Percentiles rank a stretch among this genome's conserved stretches.
Evolutionary conservation across 2,797 vertebrate genomes (phyloP).

Genomic region (Amblyraja radiata): DNA sequence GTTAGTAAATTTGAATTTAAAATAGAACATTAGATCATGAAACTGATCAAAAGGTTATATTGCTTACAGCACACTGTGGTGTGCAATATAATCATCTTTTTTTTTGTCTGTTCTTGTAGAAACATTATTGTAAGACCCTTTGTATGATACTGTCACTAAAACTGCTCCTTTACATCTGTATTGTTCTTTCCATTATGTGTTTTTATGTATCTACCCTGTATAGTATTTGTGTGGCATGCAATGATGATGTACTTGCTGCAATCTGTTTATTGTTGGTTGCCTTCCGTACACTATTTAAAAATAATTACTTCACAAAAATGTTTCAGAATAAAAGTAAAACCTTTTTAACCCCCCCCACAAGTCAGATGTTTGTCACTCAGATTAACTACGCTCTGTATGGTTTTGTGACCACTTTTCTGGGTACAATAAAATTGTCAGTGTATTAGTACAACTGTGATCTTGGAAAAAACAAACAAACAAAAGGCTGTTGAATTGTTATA

Average conservation of each 20-base stretch:
- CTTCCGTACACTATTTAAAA: background rate
- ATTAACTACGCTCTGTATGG: background rate
- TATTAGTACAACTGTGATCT: background rate
- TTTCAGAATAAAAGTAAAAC: background rate
- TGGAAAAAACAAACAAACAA: background rate
- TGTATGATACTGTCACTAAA: conserved; percentile 12
- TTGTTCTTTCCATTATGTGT: conserved; percentile 27
- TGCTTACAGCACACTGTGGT: conserved; percentile 48
- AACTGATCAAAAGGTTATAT: conserved; percentile 59
- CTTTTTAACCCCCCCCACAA: background rate
- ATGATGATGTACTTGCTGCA: conserved; percentile 25
- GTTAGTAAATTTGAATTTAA: conserved; percentile 76
- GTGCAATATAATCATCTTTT: conserved; percentile 45
- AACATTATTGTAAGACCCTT: conserved; percentile 24
- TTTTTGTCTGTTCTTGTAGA: conserved; percentile 41
- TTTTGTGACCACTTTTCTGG: background rate
- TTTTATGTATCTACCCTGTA: conserved; percentile 32
- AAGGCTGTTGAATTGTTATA: background rate
- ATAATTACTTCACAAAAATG: background rate
- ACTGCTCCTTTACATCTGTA: conserved; percentile 5
- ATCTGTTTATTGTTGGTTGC: background rate
- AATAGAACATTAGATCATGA: conserved; percentile 59
- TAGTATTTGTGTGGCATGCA: conserved; percentile 35
- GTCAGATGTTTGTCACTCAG: background rate
- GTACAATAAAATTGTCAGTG: background rate